These are phyloP conservation scores for Tiliqua scincoides DNA, from an alignment of 2,113 vertebrate species.

Conservation along the genomic window DNA sequence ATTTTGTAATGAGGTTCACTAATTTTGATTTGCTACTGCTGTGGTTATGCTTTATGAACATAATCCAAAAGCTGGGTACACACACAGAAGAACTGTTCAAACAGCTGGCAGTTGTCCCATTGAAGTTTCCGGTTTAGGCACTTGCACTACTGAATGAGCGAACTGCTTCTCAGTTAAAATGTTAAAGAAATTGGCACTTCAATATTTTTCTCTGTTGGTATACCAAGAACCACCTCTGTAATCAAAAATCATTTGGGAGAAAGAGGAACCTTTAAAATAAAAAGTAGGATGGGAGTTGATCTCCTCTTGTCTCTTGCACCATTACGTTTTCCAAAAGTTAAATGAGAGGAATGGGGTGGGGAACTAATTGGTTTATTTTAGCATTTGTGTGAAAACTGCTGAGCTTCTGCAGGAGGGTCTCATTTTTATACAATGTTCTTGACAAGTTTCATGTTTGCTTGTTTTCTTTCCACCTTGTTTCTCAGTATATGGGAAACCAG, in stretches of 20 bases:
- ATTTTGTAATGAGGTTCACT: not conserved
- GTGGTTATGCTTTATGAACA: not conserved
- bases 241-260: too few relatives aligned
- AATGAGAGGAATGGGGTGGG: not conserved
- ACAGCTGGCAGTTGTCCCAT: not conserved
- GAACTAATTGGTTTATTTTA: not conserved
- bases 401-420: not conserved
- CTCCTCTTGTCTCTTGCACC: not conserved
- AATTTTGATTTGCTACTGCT: not conserved
- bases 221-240: too few relatives aligned
- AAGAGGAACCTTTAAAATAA: not conserved
- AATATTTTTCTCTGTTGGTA: not conserved
- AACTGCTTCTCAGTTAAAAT: not conserved
- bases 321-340: not conserved
- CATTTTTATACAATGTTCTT: not conserved
- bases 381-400: not conserved
- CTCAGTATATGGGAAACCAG: constrained; percentile 93
- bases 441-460: not conserved
- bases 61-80: not conserved
- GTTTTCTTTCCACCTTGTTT: constrained; percentile 8
- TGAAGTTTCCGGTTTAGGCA: not conserved
- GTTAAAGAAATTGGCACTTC: not conserved
- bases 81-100: not conserved
- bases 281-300: not conserved
- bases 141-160: not conserved